Conservation (phyloP, 2,797 vertebrate species). For the Pelobates cultripes region DNA sequence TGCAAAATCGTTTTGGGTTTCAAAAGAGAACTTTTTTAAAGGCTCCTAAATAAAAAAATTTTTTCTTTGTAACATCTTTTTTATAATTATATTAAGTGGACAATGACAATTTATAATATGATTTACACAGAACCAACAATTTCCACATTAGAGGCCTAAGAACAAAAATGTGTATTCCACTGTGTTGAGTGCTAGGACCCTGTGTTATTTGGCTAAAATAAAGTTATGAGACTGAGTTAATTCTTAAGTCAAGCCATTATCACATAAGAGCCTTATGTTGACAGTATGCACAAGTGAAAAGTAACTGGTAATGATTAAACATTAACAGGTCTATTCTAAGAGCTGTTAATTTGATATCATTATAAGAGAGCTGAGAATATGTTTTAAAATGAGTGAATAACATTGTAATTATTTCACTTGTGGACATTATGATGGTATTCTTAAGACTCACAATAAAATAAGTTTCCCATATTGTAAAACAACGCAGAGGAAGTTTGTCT, state of each 20-base stretch:
- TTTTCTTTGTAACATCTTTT: too few relatives aligned
- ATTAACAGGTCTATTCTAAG: constrained; percentile 23
- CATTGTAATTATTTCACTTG: too few relatives aligned
- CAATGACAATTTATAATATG: too few relatives aligned
- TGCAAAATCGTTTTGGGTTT: too few relatives aligned
- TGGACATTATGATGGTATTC: too few relatives aligned
- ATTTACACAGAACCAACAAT: too few relatives aligned
- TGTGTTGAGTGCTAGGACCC: constrained; percentile 64
- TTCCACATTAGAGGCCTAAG: constrained; percentile 56
- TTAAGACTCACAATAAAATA: too few relatives aligned
- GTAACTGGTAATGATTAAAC: constrained; percentile 25
- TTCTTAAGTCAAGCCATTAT: constrained; percentile 66
- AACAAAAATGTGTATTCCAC: constrained; percentile 65
- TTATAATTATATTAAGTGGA: too few relatives aligned
- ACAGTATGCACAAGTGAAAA: neutral
- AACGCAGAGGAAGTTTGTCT: too few relatives aligned
- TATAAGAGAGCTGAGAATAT: constrained; percentile 12
- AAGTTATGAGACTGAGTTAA: constrained; percentile 55
- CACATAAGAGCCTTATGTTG: constrained; percentile 54
- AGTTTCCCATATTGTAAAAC: too few relatives aligned
- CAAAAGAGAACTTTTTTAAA: too few relatives aligned
- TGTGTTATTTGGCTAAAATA: constrained; percentile 49
- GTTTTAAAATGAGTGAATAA: constrained; percentile 2
- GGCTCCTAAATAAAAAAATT: too few relatives aligned
- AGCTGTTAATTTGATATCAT: constrained; percentile 33